A percentile compares a stretch with the other conserved stretches of the same genome.
Evolutionary conservation across 2,888 invertebrate genomes (phyloP).

Genomic region (Drosophila lutescens): DNA sequence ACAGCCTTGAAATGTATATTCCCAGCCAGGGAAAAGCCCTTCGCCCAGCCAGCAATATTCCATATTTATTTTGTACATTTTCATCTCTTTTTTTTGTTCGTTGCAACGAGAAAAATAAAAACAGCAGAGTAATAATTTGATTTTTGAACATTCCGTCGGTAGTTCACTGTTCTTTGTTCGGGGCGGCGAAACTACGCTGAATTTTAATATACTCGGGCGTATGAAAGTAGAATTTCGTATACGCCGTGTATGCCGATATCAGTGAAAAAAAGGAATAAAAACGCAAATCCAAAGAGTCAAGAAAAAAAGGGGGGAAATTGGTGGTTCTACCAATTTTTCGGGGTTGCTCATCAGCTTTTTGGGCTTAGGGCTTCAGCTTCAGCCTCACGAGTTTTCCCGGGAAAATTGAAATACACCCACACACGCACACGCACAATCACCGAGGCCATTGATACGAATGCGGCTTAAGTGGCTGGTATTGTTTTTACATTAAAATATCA

Average conservation of each 20-base stretch:
- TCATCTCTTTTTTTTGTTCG: conserved; percentile 4
- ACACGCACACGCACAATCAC: conserved; percentile 7
- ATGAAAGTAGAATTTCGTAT: conserved; percentile 32
- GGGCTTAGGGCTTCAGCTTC: conserved; percentile 32
- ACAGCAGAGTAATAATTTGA: conserved; percentile 38
- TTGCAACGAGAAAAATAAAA: conserved; percentile 6
- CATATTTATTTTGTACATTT: conserved; percentile 40
- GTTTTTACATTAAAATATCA: conserved; percentile 81
- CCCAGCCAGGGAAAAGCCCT: conserved; percentile 20
- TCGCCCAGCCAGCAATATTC: conserved; percentile 6
- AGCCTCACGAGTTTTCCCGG: conserved; percentile 29
- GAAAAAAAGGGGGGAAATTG: conserved; percentile 1
- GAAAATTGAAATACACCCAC: conserved; percentile 57
- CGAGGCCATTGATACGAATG: conserved; percentile 50
- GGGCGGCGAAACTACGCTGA: conserved; percentile 22
- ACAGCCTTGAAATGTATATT: conserved; percentile 43
- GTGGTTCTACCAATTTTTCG: conserved; percentile 17
- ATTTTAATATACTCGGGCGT: conserved; percentile 30
- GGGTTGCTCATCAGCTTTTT: conserved; percentile 46
- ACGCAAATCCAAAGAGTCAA: conserved; percentile 5
- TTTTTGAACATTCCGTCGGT: conserved; percentile 33
- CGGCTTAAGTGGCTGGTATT: conserved; percentile 76
- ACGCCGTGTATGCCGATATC: conserved; percentile 20
- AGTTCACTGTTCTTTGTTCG: conserved; percentile 12
- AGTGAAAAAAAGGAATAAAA: conserved; percentile 3